These are phyloP conservation scores for Coracias cyanogaster DNA, from an alignment of 2,797 vertebrate genomes.

Conservation along the genomic window DNA sequence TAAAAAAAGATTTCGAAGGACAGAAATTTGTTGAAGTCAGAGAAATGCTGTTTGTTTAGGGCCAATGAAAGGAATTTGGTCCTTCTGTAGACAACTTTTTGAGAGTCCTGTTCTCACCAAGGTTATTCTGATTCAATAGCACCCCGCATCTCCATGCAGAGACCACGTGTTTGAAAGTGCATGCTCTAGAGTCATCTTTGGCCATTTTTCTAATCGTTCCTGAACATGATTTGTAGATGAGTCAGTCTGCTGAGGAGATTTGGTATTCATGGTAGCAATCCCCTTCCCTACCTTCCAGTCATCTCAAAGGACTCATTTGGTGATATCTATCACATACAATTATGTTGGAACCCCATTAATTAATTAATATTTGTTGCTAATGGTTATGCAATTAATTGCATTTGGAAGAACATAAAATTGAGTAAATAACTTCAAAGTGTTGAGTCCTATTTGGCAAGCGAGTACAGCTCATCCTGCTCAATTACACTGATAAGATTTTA, in stretches of 20 bases:
- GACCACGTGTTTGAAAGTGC: background rate
- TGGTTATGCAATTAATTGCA: slow-evolving; percentile 44
- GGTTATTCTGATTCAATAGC: background rate
- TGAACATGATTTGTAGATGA: background rate
- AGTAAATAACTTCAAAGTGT: slow-evolving; percentile 66
- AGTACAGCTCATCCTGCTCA: slow-evolving; percentile 50
- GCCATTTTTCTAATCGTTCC: background rate
- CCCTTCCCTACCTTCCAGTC: background rate
- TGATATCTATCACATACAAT: slow-evolving; percentile 19
- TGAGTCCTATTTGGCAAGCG: slow-evolving; percentile 50
- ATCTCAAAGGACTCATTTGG: slow-evolving; percentile 2
- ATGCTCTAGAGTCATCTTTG: background rate
- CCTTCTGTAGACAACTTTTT: background rate
- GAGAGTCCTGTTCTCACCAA: background rate
- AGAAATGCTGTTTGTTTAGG: background rate
- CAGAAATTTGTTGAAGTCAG: background rate
- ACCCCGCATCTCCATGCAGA: background rate
- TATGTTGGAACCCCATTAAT: slow-evolving; percentile 30
- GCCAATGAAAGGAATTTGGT: background rate
- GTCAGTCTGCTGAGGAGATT: background rate
- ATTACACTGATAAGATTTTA: slow-evolving; percentile 63
- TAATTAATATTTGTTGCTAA: slow-evolving; percentile 58
- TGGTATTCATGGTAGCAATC: background rate
- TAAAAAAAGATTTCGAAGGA: background rate
- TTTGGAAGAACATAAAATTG: slow-evolving; percentile 36